Conservation (phyloP, 2,888 invertebrate genomes). For the Lutraria lutraria region DNA sequence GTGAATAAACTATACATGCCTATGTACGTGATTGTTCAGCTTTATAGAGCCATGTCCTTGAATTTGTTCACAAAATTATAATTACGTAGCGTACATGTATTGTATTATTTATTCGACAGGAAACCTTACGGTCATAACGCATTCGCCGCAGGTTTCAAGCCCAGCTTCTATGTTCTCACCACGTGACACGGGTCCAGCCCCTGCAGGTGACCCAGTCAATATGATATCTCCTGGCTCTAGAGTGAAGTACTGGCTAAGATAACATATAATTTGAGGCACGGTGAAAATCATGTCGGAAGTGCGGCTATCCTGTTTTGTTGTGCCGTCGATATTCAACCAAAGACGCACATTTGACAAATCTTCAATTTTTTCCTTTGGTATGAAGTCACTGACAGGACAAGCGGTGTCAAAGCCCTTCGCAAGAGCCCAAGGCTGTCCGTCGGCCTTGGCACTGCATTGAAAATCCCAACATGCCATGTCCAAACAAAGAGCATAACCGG, state of each 20-base stretch:
- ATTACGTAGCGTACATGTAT: too few relatives aligned
- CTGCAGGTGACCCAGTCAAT: slow-evolving; percentile 92
- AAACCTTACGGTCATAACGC: slow-evolving; percentile 76
- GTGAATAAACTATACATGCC: too few relatives aligned
- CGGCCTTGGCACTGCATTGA: slow-evolving; percentile 87
- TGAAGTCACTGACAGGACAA: slow-evolving; percentile 91
- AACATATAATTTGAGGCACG: slow-evolving; percentile 90
- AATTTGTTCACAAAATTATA: too few relatives aligned
- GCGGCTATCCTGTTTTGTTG: slow-evolving; percentile 89
- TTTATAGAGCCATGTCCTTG: too few relatives aligned
- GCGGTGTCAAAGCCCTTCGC: slow-evolving; percentile 93
- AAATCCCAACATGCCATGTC: slow-evolving; percentile 90
- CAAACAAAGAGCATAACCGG: slow-evolving; percentile 91
- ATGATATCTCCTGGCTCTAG: slow-evolving; percentile 92
- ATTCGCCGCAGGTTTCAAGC: slow-evolving; percentile 72
- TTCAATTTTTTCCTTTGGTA: slow-evolving; percentile 86
- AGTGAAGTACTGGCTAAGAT: slow-evolving; percentile 90
- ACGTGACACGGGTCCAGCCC: slow-evolving; percentile 89
- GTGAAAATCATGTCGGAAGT: slow-evolving; percentile 91
- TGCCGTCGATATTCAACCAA: slow-evolving; percentile 88
- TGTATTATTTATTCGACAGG: slow-evolving; percentile 49
- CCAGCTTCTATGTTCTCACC: slow-evolving; percentile 91
- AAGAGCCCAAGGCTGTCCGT: slow-evolving; percentile 91
- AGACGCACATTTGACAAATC: slow-evolving; percentile 78
- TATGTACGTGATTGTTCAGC: too few relatives aligned